Evolutionary conservation across 2,797 vertebrate species (phyloP), one percentile per base, ranked within the genome.

Genomic region (Clarias platycephalus): DNA sequence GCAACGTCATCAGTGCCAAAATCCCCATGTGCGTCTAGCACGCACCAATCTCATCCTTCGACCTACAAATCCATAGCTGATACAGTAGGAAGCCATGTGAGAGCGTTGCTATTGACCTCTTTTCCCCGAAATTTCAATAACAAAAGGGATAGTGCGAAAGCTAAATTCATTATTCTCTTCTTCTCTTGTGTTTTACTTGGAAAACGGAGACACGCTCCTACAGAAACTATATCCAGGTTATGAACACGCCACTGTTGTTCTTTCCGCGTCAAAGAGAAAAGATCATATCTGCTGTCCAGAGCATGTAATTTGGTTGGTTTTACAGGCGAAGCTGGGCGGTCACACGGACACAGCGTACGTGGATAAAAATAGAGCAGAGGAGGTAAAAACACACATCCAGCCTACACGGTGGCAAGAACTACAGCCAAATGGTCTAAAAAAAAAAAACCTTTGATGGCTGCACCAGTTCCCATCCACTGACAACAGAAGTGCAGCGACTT

Each of bases 361-460:
- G 8, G 60, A 44, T 28, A 79, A 79, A 79, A 79, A 79, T 79
- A 79, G 58, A 64, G 24, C 3, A 44, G 22, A 49, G 77, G 77
- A 44, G 58, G 60, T 63, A 60, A 79, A 79, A 2, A 12, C 77
- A 4, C 34, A 4, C 77, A 10, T 63, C 0, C 77, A n/a, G 58
- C 60, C 60, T 7, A 62, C 76, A 62, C 76, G n/a, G 31, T 37
- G 22, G 76, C 12, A 6, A 20, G 20, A 62, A n/a, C 57, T 62
- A n/a, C 20, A 62, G 22, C 18, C 57, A 16, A 7, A 60, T 22
- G 40, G 24, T 49, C 40, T 49, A 8, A 2, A 31, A 40, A 40
- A 40, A 40, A 31, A 40, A 40, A 40, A 49, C 2, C 44, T 53
- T 55, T 28, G 24, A 75, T 16, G 0, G n/a, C 49, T 76, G 53